Conservation (phyloP, 2,888 invertebrate genomes). For the Escarpia spicata region DNA sequence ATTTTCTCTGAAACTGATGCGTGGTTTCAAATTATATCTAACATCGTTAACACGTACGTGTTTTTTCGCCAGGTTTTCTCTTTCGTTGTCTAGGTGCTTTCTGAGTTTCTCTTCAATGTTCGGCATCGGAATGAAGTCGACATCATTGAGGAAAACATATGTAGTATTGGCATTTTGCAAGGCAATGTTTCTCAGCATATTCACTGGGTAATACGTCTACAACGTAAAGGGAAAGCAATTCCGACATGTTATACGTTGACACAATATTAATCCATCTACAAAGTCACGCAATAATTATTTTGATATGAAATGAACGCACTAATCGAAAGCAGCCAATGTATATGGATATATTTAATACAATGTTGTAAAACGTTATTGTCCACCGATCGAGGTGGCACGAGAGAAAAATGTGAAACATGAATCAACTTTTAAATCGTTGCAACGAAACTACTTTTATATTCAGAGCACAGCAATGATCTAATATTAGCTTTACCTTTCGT, state of each 20-base stretch:
- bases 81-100: not conserved
- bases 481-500: not conserved
- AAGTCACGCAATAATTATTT: not conserved
- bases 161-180: slow-evolving; percentile 5
- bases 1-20: too few species aligned
- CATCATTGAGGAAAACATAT: not conserved
- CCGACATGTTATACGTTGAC: not conserved
- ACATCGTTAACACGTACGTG: not conserved
- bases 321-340: not conserved
- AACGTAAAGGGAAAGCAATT: not conserved
- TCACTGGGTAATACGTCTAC: not conserved
- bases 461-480: not conserved
- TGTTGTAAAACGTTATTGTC: not conserved
- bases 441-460: not conserved
- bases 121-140: not conserved
- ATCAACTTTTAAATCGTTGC: not conserved
- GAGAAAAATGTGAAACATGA: not conserved
- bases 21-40: too few species aligned
- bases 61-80: not conserved
- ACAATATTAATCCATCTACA: not conserved
- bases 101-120: not conserved
- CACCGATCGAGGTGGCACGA: too few species aligned
- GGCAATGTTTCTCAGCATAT: not conserved
- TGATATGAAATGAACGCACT: not conserved
- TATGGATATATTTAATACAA: not conserved